Evolutionary conservation across 2,888 invertebrate genomes (phyloP), one percentile per base, ranked within the genome.

Genomic region (Acrobasis repandana): DNA sequence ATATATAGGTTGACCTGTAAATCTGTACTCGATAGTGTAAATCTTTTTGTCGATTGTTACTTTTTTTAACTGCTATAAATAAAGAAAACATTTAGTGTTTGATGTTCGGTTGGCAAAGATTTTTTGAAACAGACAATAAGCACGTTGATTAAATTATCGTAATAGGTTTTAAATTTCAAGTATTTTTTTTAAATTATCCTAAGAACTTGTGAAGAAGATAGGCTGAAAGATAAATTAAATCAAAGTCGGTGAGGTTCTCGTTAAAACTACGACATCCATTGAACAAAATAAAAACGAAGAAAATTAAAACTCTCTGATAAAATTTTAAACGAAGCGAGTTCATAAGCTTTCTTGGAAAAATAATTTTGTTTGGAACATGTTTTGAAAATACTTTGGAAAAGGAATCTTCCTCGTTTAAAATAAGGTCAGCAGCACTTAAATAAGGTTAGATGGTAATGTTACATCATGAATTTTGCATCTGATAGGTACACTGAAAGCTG

Each of bases 261-360:
- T 54, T 54, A 54, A 54, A 54, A 54, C 54, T 54, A 54, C 18
- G 43, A 54, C 43, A 43, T n/a, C 54, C 54, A 54, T 54, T 54
- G 54, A 54, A 54, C 54, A 54, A 54, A 54, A 54, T 43, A 54
- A 54, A 54, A 54, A 54, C 54, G 54, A 38, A 38, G 54, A 54
- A 54, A 54, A 54, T 54, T 54, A 54, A 54, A 54, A 38, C 54
- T 54, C 54, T 54, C 20, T 20, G 38, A 54, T 54, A 38, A 54
- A 54, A 54, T 43, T 54, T 54, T 54, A 54, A 54, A 54, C 14
- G 54, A 54, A 54, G 54, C 38, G 54, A 54, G 20, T 54, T 54
- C 20, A 54, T 54, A 54, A 54, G 54, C 54, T 54, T 38, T 20
- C 38, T 38, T 43, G 36, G 54, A 14, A 54, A 50, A 38, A 54